A percentile compares a stretch with the other conserved stretches of the same genome.
phyloP scores from a whole-genome alignment of 2,797 vertebrate genomes.

The Ptychobarbus kaznakovi region DNA sequence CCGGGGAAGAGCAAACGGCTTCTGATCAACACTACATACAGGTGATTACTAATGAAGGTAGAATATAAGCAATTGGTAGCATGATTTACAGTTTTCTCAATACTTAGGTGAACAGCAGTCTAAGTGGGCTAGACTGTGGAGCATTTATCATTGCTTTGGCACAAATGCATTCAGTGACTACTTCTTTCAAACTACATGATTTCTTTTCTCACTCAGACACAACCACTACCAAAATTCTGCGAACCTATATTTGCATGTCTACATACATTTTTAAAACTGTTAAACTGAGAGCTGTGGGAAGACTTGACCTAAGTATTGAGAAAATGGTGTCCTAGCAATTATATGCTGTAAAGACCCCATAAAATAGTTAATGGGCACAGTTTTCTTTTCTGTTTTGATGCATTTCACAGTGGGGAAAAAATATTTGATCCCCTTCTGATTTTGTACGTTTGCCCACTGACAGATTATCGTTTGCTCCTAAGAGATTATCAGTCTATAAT shows the following conservation, averaged over 20 bases:
- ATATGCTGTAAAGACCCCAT: neutral
- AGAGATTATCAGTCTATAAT: no score
- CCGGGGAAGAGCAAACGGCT: conserved; percentile 67
- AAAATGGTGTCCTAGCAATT: neutral
- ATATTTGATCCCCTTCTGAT: no score
- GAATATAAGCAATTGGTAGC: neutral
- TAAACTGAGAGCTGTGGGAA: neutral
- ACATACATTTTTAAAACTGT: neutral
- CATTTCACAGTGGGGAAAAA: no score
- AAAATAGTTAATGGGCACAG: no score
- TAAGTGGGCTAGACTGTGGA: neutral
- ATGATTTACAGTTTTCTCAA: neutral
- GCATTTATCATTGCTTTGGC: neutral
- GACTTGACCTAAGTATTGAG: neutral
- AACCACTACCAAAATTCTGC: neutral
- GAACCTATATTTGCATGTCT: neutral
- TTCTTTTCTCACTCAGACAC: neutral
- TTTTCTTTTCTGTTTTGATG: no score
- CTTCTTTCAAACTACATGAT: no score
- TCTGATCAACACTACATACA: conserved; percentile 70
- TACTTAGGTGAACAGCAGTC: neutral
- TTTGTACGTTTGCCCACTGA: no score
- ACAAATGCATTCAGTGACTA: neutral
- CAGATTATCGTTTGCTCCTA: no score
- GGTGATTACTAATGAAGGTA: conserved; percentile 52